These are phyloP conservation scores for Eurystomus glaucurus DNA, from an alignment of 2,797 vertebrate genomes.

Conservation along the genomic window DNA sequence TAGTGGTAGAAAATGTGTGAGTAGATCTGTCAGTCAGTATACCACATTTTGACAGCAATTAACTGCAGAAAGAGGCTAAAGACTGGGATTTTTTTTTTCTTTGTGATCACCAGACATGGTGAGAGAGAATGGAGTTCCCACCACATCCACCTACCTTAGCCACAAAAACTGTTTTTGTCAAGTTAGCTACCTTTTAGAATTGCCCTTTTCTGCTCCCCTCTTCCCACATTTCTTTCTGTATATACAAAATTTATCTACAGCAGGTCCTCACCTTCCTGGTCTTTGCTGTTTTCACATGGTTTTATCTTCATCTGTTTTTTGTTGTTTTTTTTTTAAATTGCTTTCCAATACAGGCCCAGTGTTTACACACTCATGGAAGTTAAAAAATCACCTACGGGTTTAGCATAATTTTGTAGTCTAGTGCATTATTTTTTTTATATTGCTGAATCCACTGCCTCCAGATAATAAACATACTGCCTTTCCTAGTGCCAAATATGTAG, in stretches of 20 bases:
- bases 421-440: background rate
- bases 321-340: background rate
- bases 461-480: background rate
- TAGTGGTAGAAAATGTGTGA: background rate
- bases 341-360: background rate
- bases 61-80: background rate
- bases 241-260: background rate
- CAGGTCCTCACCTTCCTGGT: background rate
- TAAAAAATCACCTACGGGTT: background rate
- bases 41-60: background rate
- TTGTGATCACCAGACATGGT: background rate
- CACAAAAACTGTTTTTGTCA: background rate
- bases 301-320: background rate
- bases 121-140: background rate
- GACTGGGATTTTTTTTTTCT: background rate
- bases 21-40: background rate
- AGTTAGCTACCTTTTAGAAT: background rate
- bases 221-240: background rate
- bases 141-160: fast-evolving
- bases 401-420: background rate
- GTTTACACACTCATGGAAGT: background rate
- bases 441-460: background rate
- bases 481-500: background rate
- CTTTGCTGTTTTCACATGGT: background rate
- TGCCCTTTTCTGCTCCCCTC: fast-evolving